A percentile compares a stretch with the other conserved stretches of the same genome.
Conservation (phyloP, 2,888 invertebrate species). For the Caenorhabditis sp. region DNA sequence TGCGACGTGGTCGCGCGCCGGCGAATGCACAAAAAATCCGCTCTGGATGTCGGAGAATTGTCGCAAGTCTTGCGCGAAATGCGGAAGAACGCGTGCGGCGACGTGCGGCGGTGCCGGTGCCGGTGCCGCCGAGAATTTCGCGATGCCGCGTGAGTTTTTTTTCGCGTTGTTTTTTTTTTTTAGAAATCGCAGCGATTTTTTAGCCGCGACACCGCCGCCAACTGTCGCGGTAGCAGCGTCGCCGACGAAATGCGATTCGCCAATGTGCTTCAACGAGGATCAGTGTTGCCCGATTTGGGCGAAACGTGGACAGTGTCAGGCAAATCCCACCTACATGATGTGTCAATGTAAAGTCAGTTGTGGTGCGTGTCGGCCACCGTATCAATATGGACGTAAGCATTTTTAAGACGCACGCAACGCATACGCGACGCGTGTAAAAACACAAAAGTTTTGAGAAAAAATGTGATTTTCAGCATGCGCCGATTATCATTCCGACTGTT, state of each 20-base stretch:
- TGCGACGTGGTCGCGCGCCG: constrained; percentile 39
- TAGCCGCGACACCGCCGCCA: constrained; percentile 17
- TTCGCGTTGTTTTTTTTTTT: no score
- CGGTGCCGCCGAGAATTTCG: constrained; percentile 12
- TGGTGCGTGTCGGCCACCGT: constrained; percentile 56
- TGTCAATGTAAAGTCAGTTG: constrained; percentile 63
- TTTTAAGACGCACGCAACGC: no score
- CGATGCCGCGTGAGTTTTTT: background rate
- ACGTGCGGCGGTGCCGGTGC: constrained; percentile 43
- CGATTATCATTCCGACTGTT: constrained; percentile 55
- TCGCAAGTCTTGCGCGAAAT: constrained; percentile 52
- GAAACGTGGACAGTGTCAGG: constrained; percentile 44
- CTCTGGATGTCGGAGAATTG: constrained; percentile 67
- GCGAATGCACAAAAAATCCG: constrained; percentile 61
- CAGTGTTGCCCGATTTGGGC: constrained; percentile 63
- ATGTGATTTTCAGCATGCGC: constrained; percentile 36
- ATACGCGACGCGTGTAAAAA: no score
- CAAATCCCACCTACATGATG: constrained; percentile 54
- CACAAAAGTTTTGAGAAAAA: background rate
- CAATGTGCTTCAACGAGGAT: constrained; percentile 64
- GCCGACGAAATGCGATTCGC: constrained; percentile 21
- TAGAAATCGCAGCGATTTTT: constrained; percentile 2
- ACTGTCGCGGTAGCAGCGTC: background rate
- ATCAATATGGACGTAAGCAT: constrained; percentile 48
- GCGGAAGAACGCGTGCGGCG: constrained; percentile 39